Evolutionary conservation across 2,888 invertebrate species (phyloP).

Genomic region (Antitype chi): DNA sequence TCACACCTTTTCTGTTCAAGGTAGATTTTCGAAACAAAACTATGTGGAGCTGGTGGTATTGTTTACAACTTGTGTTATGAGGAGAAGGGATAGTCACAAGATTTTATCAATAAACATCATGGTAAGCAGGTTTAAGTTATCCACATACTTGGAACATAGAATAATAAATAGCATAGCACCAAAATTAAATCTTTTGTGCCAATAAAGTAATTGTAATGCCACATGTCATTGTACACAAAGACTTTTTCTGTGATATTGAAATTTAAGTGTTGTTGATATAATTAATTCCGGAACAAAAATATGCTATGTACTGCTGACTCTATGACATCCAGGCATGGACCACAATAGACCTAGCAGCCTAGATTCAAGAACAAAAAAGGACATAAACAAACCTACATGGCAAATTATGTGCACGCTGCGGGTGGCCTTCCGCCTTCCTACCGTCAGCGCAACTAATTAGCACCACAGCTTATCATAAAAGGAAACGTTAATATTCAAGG

Average conservation of each 20-base stretch:
- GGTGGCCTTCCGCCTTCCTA: constrained; percentile 85
- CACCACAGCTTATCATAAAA: constrained; percentile 81
- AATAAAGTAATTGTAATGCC: background rate
- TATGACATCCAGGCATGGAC: constrained; percentile 9
- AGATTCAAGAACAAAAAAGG: constrained; percentile 47
- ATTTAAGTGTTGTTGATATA: background rate
- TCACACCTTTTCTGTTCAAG: constrained; percentile 38
- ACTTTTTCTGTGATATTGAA: background rate
- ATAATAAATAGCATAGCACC: background rate
- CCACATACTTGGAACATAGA: background rate
- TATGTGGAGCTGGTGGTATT: background rate
- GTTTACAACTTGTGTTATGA: background rate
- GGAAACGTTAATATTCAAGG: constrained; percentile 86
- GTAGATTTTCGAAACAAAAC: constrained; percentile 29
- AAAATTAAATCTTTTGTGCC: background rate
- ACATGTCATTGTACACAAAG: constrained; percentile 38
- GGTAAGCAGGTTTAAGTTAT: background rate
- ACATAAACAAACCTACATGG: constrained; percentile 69
- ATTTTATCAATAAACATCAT: background rate
- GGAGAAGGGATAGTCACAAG: background rate
- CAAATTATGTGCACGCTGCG: constrained; percentile 69
- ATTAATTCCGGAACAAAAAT: background rate
- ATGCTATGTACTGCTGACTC: background rate
- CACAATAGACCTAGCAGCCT: constrained; percentile 34
- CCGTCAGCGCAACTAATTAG: constrained; percentile 82